Base-by-base conservation (phyloP, 2,888 invertebrate genomes). In the Dorcus parallelipipedus region DNA sequence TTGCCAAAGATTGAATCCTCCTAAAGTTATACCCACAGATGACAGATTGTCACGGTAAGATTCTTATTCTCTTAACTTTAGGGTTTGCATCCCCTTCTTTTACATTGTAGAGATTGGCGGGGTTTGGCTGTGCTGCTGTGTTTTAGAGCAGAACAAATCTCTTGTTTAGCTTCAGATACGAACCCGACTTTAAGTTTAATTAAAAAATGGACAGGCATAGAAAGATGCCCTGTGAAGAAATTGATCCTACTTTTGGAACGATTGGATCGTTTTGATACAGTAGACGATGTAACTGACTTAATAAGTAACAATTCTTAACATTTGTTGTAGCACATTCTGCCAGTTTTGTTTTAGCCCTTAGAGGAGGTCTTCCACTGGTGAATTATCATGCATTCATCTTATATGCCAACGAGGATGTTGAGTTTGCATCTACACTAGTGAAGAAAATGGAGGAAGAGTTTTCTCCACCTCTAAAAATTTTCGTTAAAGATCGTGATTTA, bases 351-450 rank as follows among this genome's bases (percentile, higher is more conserved):
- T 33, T 33, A 33, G 26, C 14, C 10, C 23, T 50, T 45, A 47
- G 38, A 47, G 39, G 66, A 48, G 70, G 70, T 33, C 59, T 68
- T 23, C 60, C 58, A 10, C 74, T 83, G 7, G 87, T 89, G 69
- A 78, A 77, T 40, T 94, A 93, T 68, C 89, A 93, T 77, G 93
- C 91, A 0, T 91, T 89, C 71, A 83, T 93, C 8, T 74, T 93
- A 33, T 91, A 85, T 67, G 89, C 89, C 0, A 86, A 88, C 45
- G 87, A 87, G 60, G 93, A 94, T 72, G 78, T 81, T 9, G 80
- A 82, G 3, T 91, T 91, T 78, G 91, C 88, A 0, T 81, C 82
- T 1, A 79, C 86, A 66, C 78, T 92, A 58, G 79, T 89, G 10
- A 79, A 80, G 0, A 82, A 81, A 64, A 82, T 92, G 78, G 87